Conservation (phyloP, 2,113 vertebrate species). For the Calonectris borealis region DNA sequence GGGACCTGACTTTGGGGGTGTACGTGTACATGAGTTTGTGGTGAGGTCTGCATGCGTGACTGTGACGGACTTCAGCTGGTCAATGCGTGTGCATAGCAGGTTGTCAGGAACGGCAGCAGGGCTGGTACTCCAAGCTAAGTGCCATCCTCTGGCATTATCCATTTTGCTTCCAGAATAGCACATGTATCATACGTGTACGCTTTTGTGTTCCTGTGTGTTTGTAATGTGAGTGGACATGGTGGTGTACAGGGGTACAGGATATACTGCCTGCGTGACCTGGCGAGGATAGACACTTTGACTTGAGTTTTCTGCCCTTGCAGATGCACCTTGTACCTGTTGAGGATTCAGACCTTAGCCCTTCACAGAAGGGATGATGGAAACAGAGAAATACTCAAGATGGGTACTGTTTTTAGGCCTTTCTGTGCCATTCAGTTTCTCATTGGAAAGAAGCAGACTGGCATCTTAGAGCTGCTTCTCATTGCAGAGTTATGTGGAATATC, state of each 20-base stretch:
- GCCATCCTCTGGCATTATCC: background rate
- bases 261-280: no score
- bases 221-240: background rate
- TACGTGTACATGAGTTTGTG: background rate
- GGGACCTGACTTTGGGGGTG: background rate
- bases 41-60: background rate
- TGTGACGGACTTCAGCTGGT: background rate
- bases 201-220: background rate
- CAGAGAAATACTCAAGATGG: background rate
- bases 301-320: background rate
- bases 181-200: rapidly evolving
- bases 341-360: background rate
- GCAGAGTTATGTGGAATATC: background rate
- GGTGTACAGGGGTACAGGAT: background rate
- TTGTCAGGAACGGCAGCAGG: background rate
- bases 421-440: background rate
- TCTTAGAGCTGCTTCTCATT: background rate
- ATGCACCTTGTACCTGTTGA: background rate
- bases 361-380: background rate
- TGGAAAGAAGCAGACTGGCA: background rate
- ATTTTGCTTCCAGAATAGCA: background rate
- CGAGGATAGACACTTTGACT: background rate
- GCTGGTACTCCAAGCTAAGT: background rate
- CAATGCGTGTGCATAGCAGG: background rate
- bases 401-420: background rate